Percentiles rank a stretch among this genome's conserved stretches.
phyloP scores from a whole-genome alignment of 1,140 invertebrate genomes.

The Drepana arcuata region DNA sequence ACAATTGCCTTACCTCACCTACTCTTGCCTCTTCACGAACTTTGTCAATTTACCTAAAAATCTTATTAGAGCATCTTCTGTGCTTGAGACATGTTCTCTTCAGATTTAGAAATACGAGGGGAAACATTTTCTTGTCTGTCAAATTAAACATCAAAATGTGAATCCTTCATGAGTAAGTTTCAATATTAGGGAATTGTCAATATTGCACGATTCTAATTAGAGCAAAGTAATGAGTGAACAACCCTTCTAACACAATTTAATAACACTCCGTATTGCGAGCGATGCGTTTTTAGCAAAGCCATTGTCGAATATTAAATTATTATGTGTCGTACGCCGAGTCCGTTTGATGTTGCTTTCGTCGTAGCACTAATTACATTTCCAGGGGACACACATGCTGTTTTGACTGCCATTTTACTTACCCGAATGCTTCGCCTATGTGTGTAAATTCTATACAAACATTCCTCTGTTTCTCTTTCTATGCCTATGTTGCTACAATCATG shows the following conservation, averaged over 20 bases:
- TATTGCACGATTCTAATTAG: too few species aligned
- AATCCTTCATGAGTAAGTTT: too few species aligned
- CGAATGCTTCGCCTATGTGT: too few species aligned
- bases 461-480: too few species aligned
- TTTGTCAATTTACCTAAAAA: constrained; percentile 69
- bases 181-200: too few species aligned
- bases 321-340: constrained; percentile 45
- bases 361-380: constrained; percentile 60
- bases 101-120: too few species aligned
- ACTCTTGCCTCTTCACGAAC: constrained; percentile 64
- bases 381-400: constrained; percentile 31
- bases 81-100: constrained; percentile 41
- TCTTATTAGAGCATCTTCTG: constrained; percentile 60
- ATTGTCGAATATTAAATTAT: constrained; percentile 59
- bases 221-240: too few species aligned
- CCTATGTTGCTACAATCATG: too few species aligned
- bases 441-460: too few species aligned
- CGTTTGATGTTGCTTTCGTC: constrained; percentile 55
- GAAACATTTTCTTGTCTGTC: too few species aligned
- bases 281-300: constrained; percentile 49
- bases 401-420: neutral
- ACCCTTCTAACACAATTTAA: constrained; percentile 45
- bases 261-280: constrained; percentile 32
- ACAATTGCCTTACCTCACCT: constrained; percentile 72
- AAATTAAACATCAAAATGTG: too few species aligned